These are phyloP conservation scores for Poeciliopsis gracilis DNA, from an alignment of 2,797 vertebrate species.

Conservation along the genomic window DNA sequence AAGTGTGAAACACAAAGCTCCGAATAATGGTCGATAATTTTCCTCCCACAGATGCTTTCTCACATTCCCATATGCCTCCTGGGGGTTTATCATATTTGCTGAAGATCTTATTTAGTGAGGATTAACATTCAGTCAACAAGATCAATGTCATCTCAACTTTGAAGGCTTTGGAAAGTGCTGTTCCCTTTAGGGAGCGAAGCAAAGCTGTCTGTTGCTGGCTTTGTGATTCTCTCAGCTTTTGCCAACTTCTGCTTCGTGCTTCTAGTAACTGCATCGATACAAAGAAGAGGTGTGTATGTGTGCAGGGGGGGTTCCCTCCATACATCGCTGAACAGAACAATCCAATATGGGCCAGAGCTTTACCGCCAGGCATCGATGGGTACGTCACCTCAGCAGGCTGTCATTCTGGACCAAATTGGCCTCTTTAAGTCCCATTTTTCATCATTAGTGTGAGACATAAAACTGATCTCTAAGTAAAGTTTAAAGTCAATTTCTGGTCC, in stretches of 20 bases:
- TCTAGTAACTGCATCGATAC: constrained; percentile 62
- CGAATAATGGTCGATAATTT: constrained; percentile 19
- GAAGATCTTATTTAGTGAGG: constrained; percentile 57
- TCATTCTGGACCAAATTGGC: constrained; percentile 55
- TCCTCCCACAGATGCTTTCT: constrained; percentile 33
- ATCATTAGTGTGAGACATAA: constrained; percentile 75
- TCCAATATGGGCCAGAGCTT: constrained; percentile 69
- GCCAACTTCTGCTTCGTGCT: constrained; percentile 57
- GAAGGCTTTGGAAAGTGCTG: constrained; percentile 37
- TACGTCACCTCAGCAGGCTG: constrained; percentile 37
- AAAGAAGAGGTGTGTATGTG: constrained; percentile 50
- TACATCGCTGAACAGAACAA: constrained; percentile 73
- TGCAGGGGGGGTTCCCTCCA: constrained; percentile 42
- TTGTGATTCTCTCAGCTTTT: constrained; percentile 51
- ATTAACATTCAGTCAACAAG: constrained; percentile 68
- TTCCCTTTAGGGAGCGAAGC: constrained; percentile 30
- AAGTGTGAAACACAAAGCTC: neutral
- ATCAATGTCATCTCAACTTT: constrained; percentile 59
- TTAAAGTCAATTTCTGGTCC: constrained; percentile 62
- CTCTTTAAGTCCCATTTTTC: constrained; percentile 75
- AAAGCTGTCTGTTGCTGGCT: constrained; percentile 36
- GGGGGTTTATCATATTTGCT: constrained; percentile 54
- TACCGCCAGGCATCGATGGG: constrained; percentile 58
- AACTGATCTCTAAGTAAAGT: constrained; percentile 73
- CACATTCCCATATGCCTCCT: constrained; percentile 27